phyloP scores from a whole-genome alignment of 2,797 vertebrate species.

The Columba guinea region DNA sequence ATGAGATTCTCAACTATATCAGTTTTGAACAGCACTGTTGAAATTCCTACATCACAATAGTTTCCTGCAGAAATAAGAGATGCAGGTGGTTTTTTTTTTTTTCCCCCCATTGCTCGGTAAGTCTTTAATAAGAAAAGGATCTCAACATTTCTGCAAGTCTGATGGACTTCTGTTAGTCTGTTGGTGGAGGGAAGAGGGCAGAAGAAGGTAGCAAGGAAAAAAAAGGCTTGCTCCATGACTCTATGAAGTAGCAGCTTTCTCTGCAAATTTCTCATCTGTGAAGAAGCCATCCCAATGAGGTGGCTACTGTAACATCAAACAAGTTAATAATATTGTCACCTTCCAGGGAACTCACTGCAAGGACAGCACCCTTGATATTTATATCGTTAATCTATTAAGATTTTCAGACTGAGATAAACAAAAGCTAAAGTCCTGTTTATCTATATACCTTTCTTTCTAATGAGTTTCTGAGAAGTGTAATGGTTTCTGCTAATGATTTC shows the following conservation, averaged over 20 bases:
- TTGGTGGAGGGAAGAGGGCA: neutral
- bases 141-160: neutral
- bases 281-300: neutral
- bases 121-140: neutral
- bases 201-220: neutral
- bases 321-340: neutral
- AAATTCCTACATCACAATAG: neutral
- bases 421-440: neutral
- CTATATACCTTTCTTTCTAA: neutral
- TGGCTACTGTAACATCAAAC: neutral
- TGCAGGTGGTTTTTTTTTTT: neutral
- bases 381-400: neutral
- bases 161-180: accelerated
- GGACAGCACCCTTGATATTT: neutral
- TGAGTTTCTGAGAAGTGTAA: neutral
- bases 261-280: neutral
- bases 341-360: neutral
- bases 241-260: neutral
- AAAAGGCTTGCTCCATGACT: neutral
- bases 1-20: neutral
- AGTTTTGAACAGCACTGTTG: neutral
- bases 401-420: neutral
- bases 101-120: neutral
- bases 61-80: neutral
- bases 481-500: conserved; percentile 12